Evolutionary conservation across 1,140 invertebrate species (phyloP).

Genomic region (Stenopsyche tienmushanensis): DNA sequence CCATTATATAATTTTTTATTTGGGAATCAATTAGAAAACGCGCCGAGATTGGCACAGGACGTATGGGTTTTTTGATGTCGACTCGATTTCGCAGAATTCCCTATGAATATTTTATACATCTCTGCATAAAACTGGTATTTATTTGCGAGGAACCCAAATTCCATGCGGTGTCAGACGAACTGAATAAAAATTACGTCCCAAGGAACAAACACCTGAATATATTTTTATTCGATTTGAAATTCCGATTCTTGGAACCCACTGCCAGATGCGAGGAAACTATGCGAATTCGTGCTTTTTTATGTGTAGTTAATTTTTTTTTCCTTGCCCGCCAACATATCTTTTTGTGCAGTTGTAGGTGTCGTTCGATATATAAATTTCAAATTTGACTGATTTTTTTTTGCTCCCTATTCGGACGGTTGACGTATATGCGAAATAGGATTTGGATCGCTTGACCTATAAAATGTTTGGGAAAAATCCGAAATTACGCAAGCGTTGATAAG

Average conservation of each 20-base stretch:
- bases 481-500: no score
- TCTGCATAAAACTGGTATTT: constrained; percentile 26
- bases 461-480: no score
- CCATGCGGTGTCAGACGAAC: constrained; percentile 30
- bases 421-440: no score
- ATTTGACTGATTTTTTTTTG: no score
- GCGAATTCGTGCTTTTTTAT: background rate
- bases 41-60: no score
- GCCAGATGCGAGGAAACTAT: constrained; percentile 30
- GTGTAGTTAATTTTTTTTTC: background rate
- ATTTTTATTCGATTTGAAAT: constrained; percentile 38
- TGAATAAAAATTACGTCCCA: constrained; percentile 37
- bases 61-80: no score
- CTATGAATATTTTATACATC: constrained; percentile 32
- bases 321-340: background rate
- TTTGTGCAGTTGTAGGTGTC: background rate
- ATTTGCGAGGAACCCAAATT: constrained; percentile 31
- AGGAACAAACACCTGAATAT: constrained; percentile 33
- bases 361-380: no score
- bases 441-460: no score
- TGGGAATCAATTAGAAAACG: no score
- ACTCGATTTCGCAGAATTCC: background rate
- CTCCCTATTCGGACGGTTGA: no score
- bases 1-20: no score
- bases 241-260: constrained; percentile 25